Base-by-base conservation (phyloP, 2,888 invertebrate genomes). In the Sabatieria punctata region DNA sequence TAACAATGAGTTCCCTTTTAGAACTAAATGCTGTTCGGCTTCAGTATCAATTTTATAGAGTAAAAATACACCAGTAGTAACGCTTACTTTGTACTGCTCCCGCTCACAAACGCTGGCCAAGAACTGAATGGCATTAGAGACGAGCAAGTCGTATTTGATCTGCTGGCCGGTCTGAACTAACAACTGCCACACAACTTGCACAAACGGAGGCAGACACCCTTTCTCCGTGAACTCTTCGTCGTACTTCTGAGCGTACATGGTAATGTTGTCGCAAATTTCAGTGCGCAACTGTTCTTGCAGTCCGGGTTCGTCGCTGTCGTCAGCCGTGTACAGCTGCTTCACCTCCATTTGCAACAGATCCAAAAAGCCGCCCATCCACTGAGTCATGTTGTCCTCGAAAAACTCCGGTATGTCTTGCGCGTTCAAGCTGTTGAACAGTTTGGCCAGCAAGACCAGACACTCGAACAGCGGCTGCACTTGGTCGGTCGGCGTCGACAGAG, bases 341-440 rank as follows among this genome's bases (percentile, higher is more conserved):
- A 48, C 41, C 8, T 57, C 54, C 19, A 57, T 27, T 23, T 77
- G 80, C 30, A 97, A 72, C 27, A 97, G 71, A 26, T 76, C 76
- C 43, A 85, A 78, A 57, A 95, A 82, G 60, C 85, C 78, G 0
- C 77, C 76, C 91, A 97, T 95, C 95, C 97, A 97, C 0, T 75
- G 75, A 22, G 74, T 73, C 81, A 97, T 89, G 66, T 93, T 89
- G 65, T 99, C 61, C 55, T 97, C 97, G 66, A 97, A 99, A 72
- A 85, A 93, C 71, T 97, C 97, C 0, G 97, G 97, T 56, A 97
- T 71, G 69, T 97, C 97, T 74, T 97, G 97, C 55, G 80, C 85
- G 69, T 95, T 97, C 21, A 97, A 75, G 0, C 93, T 93, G 68
- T 86, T 86, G 72, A 95, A 99, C 43, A 97, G 84, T 70, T 95